A percentile compares a stretch with the other conserved stretches of the same genome.
These are phyloP conservation scores for Pygoscelis adeliae DNA, from an alignment of 2,113 vertebrate genomes.

Conservation along the genomic window DNA sequence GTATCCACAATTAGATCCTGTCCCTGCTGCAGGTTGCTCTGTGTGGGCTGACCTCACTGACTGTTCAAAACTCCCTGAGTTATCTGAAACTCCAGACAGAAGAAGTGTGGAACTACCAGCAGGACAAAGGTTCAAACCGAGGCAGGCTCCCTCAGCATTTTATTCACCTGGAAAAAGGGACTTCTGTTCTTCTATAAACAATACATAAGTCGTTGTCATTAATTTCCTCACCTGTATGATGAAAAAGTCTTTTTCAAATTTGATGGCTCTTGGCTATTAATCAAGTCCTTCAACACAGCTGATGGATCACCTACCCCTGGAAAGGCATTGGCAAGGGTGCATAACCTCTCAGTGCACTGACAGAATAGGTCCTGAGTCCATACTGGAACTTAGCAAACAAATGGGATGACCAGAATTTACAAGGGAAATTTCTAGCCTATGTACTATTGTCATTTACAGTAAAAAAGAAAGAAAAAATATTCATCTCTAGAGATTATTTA, in stretches of 20 bases:
- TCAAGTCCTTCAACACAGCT: neutral
- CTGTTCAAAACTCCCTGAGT: neutral
- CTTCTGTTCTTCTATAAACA: neutral
- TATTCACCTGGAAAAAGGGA: neutral
- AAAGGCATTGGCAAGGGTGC: neutral
- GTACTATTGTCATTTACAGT: slow-evolving; percentile 61
- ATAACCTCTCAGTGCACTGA: neutral
- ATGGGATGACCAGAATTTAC: slow-evolving; percentile 40
- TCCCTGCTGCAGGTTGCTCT: neutral
- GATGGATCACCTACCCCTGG: neutral
- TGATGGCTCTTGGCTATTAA: neutral
- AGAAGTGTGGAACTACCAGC: neutral
- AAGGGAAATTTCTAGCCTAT: slow-evolving; percentile 66
- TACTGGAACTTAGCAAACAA: slow-evolving; percentile 33
- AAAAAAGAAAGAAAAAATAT: slow-evolving; percentile 65
- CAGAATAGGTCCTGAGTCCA: neutral
- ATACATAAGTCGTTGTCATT: neutral
- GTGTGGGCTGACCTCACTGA: neutral
- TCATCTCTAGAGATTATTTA: slow-evolving; percentile 71
- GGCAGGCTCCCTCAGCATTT: neutral
- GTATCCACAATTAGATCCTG: neutral
- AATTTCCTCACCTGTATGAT: neutral
- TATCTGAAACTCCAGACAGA: neutral
- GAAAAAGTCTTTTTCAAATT: neutral
- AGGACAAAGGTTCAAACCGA: neutral